These are phyloP conservation scores for Zelleria hepariella DNA, from an alignment of 2,888 invertebrate genomes.

Conservation along the genomic window DNA sequence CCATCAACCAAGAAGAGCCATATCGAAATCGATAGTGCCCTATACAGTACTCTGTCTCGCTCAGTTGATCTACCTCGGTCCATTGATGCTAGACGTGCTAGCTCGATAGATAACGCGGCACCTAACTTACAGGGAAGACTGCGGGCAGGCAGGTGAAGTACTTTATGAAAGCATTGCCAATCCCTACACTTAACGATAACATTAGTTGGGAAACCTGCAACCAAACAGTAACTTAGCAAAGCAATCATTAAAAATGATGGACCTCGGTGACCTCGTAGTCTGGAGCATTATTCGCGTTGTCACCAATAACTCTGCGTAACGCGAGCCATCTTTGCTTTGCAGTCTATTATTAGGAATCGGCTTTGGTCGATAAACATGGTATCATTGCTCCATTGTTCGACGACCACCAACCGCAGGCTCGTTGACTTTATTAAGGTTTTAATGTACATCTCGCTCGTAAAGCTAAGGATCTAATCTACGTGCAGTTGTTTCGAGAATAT, in stretches of 20 bases:
- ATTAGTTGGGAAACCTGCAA: not conserved
- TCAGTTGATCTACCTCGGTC: too few relatives aligned
- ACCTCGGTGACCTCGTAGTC: not conserved
- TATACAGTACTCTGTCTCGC: too few relatives aligned
- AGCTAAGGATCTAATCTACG: too few relatives aligned
- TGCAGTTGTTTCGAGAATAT: not conserved
- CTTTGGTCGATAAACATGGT: not conserved
- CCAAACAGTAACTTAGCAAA: not conserved
- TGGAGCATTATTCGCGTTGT: not conserved
- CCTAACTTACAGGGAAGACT: too few relatives aligned
- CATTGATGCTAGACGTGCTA: too few relatives aligned
- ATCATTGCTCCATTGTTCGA: slow-evolving; percentile 2
- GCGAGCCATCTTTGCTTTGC: not conserved
- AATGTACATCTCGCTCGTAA: not conserved
- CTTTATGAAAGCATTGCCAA: not conserved
- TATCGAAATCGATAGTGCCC: too few relatives aligned
- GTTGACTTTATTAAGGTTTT: not conserved
- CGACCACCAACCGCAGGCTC: not conserved
- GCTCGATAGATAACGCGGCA: too few relatives aligned
- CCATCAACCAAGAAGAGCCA: too few relatives aligned
- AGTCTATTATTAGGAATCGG: not conserved
- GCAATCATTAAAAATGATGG: not conserved
- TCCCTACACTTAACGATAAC: not conserved
- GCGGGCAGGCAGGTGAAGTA: too few relatives aligned
- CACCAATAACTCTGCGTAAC: not conserved